Percentiles rank a stretch among this genome's conserved stretches.
These are phyloP conservation scores for Brachyhypopomus occidentalis DNA, from an alignment of 2,113 vertebrate species.

Conservation along the genomic window DNA sequence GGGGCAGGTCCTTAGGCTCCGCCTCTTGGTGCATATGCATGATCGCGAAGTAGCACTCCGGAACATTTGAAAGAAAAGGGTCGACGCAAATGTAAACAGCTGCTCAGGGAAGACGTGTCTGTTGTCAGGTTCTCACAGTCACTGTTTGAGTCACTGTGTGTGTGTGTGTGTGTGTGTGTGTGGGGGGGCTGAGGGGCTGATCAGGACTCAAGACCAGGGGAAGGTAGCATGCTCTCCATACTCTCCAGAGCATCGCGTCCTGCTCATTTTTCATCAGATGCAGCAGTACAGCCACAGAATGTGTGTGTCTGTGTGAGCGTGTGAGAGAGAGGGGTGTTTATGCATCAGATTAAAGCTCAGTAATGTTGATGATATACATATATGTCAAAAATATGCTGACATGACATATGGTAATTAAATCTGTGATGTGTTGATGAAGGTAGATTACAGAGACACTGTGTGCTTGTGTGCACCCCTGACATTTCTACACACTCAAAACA, in stretches of 20 bases:
- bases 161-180: too few species aligned
- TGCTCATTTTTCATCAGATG: conserved; percentile 78
- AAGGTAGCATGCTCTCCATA: neutral
- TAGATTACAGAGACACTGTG: neutral
- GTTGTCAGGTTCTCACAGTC: too few species aligned
- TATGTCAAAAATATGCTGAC: neutral
- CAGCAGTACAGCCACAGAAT: conserved; percentile 56
- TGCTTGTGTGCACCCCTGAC: neutral
- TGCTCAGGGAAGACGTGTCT: too few species aligned
- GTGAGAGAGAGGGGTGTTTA: neutral
- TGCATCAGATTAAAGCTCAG: too few species aligned
- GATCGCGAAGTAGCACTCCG: neutral
- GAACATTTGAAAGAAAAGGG: neutral
- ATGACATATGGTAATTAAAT: neutral
- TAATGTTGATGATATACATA: neutral
- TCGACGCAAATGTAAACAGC: too few species aligned
- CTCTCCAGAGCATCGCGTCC: conserved; percentile 43
- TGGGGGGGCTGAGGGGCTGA: too few species aligned
- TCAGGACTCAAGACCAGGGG: too few species aligned
- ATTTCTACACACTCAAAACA: conserved; percentile 40
- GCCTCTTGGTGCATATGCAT: neutral
- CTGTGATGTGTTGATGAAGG: neutral
- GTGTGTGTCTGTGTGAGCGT: too few species aligned
- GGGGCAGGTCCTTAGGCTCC: neutral
- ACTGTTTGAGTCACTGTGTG: too few species aligned